A percentile compares a stretch with the other conserved stretches of the same genome.
These are phyloP conservation scores for Polyommatus icarus DNA, from an alignment of 2,888 invertebrate genomes.

Conservation along the genomic window DNA sequence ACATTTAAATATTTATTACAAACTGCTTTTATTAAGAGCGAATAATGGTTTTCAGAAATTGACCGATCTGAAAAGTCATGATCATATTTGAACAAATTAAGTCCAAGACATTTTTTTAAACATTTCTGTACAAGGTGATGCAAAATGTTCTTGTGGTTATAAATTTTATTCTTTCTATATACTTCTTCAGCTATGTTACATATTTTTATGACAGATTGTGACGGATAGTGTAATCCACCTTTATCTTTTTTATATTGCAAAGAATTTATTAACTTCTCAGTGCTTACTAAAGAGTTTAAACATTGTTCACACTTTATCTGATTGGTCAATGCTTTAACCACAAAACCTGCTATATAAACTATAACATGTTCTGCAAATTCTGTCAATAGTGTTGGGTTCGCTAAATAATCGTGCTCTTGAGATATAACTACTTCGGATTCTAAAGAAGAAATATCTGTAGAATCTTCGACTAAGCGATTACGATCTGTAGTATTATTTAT, in stretches of 20 bases:
- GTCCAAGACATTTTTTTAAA: slow-evolving; percentile 1
- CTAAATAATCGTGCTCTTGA: neutral
- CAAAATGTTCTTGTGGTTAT: neutral
- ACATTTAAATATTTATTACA: slow-evolving; percentile 2
- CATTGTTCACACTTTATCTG: neutral
- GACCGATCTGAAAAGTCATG: neutral
- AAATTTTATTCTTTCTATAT: too few species aligned
- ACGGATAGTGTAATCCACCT: neutral
- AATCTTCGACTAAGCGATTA: neutral
- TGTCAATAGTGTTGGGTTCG: neutral
- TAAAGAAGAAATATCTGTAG: neutral
- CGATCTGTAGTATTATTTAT: neutral
- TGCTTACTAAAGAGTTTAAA: neutral
- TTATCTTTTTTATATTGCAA: too few species aligned
- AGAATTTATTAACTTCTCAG: too few species aligned
- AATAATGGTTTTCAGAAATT: neutral
- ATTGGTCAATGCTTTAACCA: too few species aligned
- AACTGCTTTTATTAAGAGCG: neutral
- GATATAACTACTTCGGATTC: too few species aligned
- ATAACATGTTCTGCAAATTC: too few species aligned
- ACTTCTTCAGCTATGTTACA: too few species aligned
- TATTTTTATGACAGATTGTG: too few species aligned
- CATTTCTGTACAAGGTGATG: neutral
- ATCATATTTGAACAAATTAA: neutral
- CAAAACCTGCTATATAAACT: too few species aligned